Evolutionary conservation across 2,113 vertebrate species (phyloP), one percentile per base, ranked within the genome.

Genomic region (Anarrhichthys ocellatus): DNA sequence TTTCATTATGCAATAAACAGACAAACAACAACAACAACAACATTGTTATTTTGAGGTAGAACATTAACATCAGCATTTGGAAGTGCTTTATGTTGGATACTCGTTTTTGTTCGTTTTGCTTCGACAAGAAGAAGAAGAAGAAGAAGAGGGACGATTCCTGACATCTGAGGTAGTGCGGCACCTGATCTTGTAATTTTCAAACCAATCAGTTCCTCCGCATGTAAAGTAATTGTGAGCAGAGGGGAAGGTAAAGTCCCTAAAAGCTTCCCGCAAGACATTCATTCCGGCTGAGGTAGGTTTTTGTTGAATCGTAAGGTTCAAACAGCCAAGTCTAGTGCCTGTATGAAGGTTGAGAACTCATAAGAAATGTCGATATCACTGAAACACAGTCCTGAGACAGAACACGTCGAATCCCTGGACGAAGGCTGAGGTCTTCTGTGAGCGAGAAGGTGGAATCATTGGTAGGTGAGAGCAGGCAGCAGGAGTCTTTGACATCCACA

Each of bases 211-310:
- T 89, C 87, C 87, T 96, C 91, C 68, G 88, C 78, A 77, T 90
- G 85, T 91, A 82, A 90, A 86, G 86, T 91, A 91, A 92, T 87
- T 85, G 77, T 89, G 93, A 97, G 92, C 92, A 94, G 46, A 85
- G 91, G 94, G 89, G 95, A 96, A 96, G 95, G 93, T 90, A 24
- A 91, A 95, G 93, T 94, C 91, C 92, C 70, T 73, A 93, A 88
- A 91, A 93, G 88, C 95, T 95, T 95, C 96, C 96, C 95, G 91
- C 87, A 94, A 96, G 95, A 99, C 98, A 99, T 99, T 99, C 98
- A 98, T 97, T 97, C 95, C 96, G 97, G 97, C 95, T 98, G 98
- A 99, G 98, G 98, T 99, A 99, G 98, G 96, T 97, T 96, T 96
- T 91, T 92, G 90, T 95, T 94, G 93, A 94, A 94, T 94, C 83